These are phyloP conservation scores for Drosophila ercepeae DNA, from an alignment of 1,140 invertebrate genomes.

Conservation along the genomic window DNA sequence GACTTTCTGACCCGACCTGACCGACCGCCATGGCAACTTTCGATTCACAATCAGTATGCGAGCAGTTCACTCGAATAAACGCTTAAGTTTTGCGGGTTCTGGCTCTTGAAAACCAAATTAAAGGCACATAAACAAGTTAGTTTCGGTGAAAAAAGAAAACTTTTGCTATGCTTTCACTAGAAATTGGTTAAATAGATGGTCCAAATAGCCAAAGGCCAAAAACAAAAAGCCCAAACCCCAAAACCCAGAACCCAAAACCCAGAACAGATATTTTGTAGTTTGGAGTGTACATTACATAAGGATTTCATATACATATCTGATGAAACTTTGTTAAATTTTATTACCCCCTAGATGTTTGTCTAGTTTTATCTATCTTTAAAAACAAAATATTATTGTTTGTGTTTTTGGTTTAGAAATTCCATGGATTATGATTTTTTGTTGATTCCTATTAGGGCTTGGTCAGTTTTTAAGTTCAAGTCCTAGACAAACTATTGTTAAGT, in stretches of 20 bases:
- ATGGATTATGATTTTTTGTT: neutral
- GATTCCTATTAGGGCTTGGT: neutral
- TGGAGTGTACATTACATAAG: neutral
- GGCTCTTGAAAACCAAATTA: neutral
- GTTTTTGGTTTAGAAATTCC: neutral
- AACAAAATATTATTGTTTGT: neutral
- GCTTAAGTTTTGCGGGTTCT: conserved; percentile 19
- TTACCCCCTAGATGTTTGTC: no score
- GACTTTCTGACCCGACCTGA: conserved; percentile 45
- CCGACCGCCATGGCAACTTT: conserved; percentile 37
- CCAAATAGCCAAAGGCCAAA: neutral
- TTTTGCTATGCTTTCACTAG: neutral
- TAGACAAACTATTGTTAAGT: neutral
- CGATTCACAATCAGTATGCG: conserved; percentile 40
- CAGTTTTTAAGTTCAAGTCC: neutral
- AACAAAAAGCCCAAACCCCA: neutral
- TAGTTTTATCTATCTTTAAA: neutral
- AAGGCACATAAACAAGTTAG: conserved; percentile 9
- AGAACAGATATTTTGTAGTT: conserved; percentile 1
- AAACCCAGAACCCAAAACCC: neutral
- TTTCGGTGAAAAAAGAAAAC: neutral
- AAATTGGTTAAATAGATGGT: neutral
- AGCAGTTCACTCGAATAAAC: conserved; percentile 15
- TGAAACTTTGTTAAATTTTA: neutral
- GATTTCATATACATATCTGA: neutral